Percentiles rank a stretch among this genome's conserved stretches.
Conservation (phyloP, 2,888 invertebrate species). For the Bellardia pandia region DNA sequence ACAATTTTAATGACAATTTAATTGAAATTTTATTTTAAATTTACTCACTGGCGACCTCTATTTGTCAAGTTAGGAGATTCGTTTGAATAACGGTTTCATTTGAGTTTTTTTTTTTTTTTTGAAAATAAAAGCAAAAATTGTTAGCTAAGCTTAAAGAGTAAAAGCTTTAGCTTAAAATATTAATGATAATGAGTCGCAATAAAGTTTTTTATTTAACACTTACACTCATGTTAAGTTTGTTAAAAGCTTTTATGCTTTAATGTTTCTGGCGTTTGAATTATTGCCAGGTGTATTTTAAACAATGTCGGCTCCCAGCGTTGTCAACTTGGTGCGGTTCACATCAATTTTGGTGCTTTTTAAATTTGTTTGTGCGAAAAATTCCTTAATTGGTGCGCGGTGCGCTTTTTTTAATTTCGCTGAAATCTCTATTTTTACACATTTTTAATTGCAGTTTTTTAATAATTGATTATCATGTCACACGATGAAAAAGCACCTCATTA, state of each 20-base stretch:
- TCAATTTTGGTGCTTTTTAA: no score
- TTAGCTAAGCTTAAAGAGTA: background rate
- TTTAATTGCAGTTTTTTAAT: no score
- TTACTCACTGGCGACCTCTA: constrained; percentile 36
- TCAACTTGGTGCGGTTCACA: no score
- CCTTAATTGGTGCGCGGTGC: no score
- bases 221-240: background rate
- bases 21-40: background rate
- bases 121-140: constrained; percentile 28
- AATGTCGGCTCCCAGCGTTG: no score
- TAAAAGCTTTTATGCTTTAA: background rate
- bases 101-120: background rate
- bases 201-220: background rate
- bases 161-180: constrained; percentile 38
- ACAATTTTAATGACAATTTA: constrained; percentile 8
- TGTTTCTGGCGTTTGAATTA: background rate
- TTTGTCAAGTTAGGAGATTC: constrained; percentile 4
- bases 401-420: no score
- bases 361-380: no score
- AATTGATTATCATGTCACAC: no score
- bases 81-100: background rate
- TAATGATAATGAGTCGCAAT: background rate
- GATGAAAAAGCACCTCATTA: no score
- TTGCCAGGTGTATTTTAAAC: background rate
- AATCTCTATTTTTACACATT: no score